Evolutionary conservation across 2,888 invertebrate species (phyloP).

Genomic region (Dynastes tityus): DNA sequence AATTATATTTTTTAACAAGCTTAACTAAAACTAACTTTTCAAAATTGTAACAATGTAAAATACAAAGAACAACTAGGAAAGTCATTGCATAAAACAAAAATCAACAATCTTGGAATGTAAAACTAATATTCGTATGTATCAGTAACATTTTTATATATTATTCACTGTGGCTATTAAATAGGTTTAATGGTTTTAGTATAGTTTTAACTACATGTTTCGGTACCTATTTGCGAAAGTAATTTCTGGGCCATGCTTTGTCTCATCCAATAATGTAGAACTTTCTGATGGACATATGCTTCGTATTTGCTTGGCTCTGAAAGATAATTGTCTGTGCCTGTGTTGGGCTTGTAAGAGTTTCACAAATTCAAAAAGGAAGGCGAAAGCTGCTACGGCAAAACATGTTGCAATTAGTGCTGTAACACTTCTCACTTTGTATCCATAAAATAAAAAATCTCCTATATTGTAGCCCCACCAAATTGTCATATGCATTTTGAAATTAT

Average conservation of each 20-base stretch:
- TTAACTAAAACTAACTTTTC: no score
- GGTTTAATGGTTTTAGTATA: background rate
- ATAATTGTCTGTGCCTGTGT: constrained; percentile 68
- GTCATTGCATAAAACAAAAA: no score
- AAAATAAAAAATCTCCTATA: constrained; percentile 77
- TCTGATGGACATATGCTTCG: constrained; percentile 68
- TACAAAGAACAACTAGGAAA: no score
- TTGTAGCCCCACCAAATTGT: constrained; percentile 79
- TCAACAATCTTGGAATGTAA: no score
- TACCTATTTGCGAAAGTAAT: constrained; percentile 47
- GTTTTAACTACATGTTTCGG: background rate
- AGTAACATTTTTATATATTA: no score
- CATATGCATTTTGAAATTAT: constrained; percentile 73
- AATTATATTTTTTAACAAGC: no score
- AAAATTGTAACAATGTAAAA: no score
- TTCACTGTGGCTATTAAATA: no score
- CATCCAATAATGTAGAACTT: constrained; percentile 69
- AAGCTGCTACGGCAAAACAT: constrained; percentile 75
- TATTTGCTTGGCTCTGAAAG: constrained; percentile 65
- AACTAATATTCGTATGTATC: no score
- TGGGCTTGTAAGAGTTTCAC: constrained; percentile 71
- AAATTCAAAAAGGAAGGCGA: constrained; percentile 78
- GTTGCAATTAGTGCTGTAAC: constrained; percentile 74
- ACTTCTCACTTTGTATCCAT: constrained; percentile 74
- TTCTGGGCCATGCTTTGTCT: constrained; percentile 48